Evolutionary conservation across 2,797 vertebrate species (phyloP), one percentile per base, ranked within the genome.

Genomic region (Esox lucius): DNA sequence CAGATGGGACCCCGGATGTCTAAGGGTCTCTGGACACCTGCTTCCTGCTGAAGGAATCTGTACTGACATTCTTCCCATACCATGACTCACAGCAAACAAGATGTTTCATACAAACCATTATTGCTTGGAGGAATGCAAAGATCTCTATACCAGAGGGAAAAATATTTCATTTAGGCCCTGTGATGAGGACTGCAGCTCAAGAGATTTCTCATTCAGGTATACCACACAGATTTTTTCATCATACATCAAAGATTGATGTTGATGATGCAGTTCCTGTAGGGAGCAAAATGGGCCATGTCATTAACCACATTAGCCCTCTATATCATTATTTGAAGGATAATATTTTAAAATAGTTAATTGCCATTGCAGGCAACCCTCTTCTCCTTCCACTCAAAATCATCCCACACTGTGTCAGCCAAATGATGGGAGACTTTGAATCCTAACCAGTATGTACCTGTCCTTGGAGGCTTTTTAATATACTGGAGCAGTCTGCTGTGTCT

Each of bases 381-480:
- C 48, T 48, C 26, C 35, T 24, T 62, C 24, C 66, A 46, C 70
- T 35, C 6, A 17, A 28, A 24, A 64, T 51, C 19, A 24, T 71
- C 61, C n/a, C 72, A 70, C 69, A 48, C 56, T 22, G 46, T 56
- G 46, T 70, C 68, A 78, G 61, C 61, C 26, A 66, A 72, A 74
- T 24, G 61, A 66, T 16, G 28, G 68, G 26, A 66, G 73, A 76
- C 78, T 79, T 78, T 82, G 81, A 75, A 81, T 71, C 64, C 33
- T 56, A 76, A 75, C 79, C 76, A 75, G 68, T 13, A 53, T 33
- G n/a, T 61, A 61, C 22, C 22, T 61, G 19, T 78, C 73, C 76
- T 81, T 76, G 75, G 74, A 77, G 75, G 71, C 11, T 73, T 67
- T 67, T 79, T 89, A 86, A 85, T 84, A 83, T 75, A 83, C 82